phyloP scores from a whole-genome alignment of 2,113 vertebrate species.

The Pogonocichla stellata region DNA sequence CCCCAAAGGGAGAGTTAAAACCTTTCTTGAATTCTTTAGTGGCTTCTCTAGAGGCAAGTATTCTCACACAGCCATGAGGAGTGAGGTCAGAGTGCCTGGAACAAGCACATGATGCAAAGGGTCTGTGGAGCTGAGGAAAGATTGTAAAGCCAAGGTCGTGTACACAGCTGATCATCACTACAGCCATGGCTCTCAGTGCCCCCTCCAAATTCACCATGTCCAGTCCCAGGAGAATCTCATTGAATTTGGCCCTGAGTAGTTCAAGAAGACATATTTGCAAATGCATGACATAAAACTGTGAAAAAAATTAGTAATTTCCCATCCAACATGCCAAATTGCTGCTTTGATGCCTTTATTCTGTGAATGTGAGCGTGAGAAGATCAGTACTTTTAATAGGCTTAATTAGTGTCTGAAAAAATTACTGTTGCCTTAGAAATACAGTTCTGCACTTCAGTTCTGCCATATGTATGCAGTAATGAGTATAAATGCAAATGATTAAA shows the following conservation, averaged over 20 bases:
- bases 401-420: slow-evolving; percentile 33
- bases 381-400: neutral
- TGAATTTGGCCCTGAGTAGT: neutral
- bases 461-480: neutral
- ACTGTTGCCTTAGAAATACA: slow-evolving; percentile 24
- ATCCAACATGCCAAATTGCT: neutral
- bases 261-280: neutral
- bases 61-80: neutral
- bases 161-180: no score
- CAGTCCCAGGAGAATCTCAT: accelerated
- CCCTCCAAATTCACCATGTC: neutral
- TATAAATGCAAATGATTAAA: slow-evolving; percentile 34
- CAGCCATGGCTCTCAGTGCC: neutral
- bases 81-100: neutral
- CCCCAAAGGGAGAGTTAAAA: neutral
- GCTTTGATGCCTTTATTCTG: neutral
- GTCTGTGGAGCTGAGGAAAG: neutral
- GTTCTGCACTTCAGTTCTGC: neutral
- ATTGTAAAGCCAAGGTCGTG: neutral
- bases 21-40: neutral
- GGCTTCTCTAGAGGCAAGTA: neutral
- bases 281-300: neutral
- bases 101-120: neutral
- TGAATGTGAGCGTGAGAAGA: neutral
- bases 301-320: neutral